Evolutionary conservation across 2,113 vertebrate species (phyloP).

Genomic region (Macrotis lagotis): DNA sequence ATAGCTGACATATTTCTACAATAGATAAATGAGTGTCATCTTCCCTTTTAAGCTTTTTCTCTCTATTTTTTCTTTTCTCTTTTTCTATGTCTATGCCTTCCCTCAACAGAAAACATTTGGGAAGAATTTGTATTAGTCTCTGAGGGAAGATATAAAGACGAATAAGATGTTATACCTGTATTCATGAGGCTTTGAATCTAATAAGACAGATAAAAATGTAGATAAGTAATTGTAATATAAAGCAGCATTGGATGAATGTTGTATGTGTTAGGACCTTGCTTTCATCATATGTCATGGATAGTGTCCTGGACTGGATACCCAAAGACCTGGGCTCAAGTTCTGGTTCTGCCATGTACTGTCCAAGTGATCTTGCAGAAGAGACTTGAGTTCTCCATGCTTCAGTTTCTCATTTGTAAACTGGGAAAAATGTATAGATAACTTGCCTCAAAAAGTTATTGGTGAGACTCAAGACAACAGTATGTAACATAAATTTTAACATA

Average conservation of each 20-base stretch:
- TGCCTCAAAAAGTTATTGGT: background rate
- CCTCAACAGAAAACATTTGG: background rate
- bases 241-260: background rate
- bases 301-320: background rate
- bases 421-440: background rate
- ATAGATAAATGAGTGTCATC: background rate
- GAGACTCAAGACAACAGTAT: background rate
- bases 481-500: too few relatives aligned
- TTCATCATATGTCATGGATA: background rate
- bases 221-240: background rate
- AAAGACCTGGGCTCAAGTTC: background rate
- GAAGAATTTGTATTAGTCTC: background rate
- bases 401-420: background rate
- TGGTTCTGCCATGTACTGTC: background rate
- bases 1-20: background rate
- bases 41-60: constrained; percentile 10
- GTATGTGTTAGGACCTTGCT: background rate
- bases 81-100: background rate
- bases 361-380: background rate
- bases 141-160: background rate
- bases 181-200: background rate
- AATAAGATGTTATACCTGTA: background rate
- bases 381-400: background rate
- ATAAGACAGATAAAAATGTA: background rate
- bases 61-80: too few relatives aligned